These are phyloP conservation scores for Heliocidaris erythrogramma DNA, from an alignment of 35 echinoderm and acorn worm species.

Conservation along the genomic window DNA sequence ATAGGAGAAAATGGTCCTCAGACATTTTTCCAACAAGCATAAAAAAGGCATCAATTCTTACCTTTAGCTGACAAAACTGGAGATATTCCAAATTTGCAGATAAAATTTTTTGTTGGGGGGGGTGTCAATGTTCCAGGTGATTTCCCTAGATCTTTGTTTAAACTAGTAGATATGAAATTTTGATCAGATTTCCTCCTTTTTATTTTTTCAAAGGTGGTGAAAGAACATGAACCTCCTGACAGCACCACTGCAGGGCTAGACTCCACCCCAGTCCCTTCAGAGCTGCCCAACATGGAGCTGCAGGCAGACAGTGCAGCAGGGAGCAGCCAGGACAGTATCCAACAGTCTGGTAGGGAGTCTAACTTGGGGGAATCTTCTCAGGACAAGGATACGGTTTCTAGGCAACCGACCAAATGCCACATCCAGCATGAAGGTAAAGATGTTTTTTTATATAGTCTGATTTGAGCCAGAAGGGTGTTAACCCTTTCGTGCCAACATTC, in stretches of 20 bases:
- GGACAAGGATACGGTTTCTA: neutral
- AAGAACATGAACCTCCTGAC: constrained; percentile 12
- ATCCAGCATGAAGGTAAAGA: neutral
- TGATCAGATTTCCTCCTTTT: neutral
- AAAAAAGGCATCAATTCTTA: too few species aligned
- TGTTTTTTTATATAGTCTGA: too few species aligned
- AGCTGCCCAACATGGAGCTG: neutral
- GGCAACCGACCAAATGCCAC: neutral
- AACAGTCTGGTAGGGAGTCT: constrained; percentile 41
- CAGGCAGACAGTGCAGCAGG: neutral
- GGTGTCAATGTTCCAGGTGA: too few species aligned
- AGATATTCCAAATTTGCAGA: too few species aligned
- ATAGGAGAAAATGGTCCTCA: too few species aligned
- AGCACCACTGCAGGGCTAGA: constrained; percentile 35
- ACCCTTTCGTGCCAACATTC: too few species aligned
- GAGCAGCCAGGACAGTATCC: constrained; percentile 29
- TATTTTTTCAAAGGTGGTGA: neutral
- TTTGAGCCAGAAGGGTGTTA: too few species aligned
- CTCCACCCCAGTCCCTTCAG: constrained; percentile 1
- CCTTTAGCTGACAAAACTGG: too few species aligned
- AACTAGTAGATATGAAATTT: too few species aligned
- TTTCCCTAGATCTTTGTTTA: too few species aligned
- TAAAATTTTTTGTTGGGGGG: too few species aligned
- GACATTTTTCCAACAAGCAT: too few species aligned
- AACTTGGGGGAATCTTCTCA: neutral